A percentile compares a stretch with the other conserved stretches of the same genome.
These are phyloP conservation scores for Macrotrachela quadricornifera DNA, from an alignment of 1,140 invertebrate genomes.

Conservation along the genomic window DNA sequence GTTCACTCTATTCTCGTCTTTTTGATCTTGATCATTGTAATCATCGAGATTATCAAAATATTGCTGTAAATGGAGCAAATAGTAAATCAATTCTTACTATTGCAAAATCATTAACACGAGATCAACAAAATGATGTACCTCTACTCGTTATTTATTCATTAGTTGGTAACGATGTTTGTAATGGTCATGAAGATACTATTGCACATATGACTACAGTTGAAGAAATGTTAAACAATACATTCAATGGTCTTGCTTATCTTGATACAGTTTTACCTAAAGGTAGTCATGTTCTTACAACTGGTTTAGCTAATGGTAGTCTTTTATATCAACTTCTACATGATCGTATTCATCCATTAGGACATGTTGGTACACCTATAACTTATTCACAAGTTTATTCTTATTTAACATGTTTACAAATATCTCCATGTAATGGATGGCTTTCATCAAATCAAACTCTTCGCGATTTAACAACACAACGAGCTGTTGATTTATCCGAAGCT, in stretches of 20 bases:
- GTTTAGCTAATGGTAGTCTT: constrained; percentile 31
- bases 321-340: constrained; percentile 29
- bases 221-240: constrained; percentile 21
- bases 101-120: neutral
- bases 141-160: constrained; percentile 30
- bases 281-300: constrained; percentile 32
- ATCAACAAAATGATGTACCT: constrained; percentile 24
- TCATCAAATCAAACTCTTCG: constrained; percentile 16
- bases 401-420: constrained; percentile 32
- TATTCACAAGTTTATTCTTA: constrained; percentile 32
- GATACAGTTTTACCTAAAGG: constrained; percentile 23
- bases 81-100: no score
- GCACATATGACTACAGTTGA: constrained; percentile 31
- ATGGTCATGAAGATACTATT: constrained; percentile 20
- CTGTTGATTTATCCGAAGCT: constrained; percentile 22
- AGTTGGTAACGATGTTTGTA: constrained; percentile 37
- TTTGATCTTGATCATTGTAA: constrained; percentile 31
- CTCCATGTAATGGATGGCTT: constrained; percentile 32
- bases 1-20: constrained; percentile 23
- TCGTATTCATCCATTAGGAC: constrained; percentile 32
- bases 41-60: constrained; percentile 36
- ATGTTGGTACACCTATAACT: constrained; percentile 25
- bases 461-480: constrained; percentile 14
- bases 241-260: constrained; percentile 22
- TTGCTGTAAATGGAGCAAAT: constrained; percentile 31